phyloP scores from a whole-genome alignment of 2,888 invertebrate genomes.

The Ormyrus rosae region DNA sequence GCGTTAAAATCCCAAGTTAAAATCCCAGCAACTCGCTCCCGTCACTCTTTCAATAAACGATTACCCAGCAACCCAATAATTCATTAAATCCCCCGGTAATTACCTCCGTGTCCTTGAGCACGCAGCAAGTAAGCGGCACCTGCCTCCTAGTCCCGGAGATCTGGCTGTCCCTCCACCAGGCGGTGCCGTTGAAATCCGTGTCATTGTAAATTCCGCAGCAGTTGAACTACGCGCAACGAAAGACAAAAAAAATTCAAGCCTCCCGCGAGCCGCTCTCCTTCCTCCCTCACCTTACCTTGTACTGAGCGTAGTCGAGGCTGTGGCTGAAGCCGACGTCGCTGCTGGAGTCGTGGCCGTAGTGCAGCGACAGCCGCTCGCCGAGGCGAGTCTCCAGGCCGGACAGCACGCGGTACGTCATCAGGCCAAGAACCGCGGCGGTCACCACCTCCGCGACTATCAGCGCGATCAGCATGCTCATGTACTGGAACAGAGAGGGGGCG shows the following conservation, averaged over 20 bases:
- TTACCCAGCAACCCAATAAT: too few relatives aligned
- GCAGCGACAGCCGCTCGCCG: constrained; percentile 67
- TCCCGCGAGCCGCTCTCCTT: neutral
- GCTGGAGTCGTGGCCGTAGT: constrained; percentile 72
- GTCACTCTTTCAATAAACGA: too few relatives aligned
- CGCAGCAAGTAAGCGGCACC: constrained; percentile 74
- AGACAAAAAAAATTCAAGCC: neutral
- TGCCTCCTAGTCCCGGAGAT: constrained; percentile 67
- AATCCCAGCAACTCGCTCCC: too few relatives aligned
- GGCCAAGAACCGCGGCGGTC: constrained; percentile 71
- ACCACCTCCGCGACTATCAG: constrained; percentile 75
- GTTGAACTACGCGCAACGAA: constrained; percentile 68
- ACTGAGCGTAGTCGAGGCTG: constrained; percentile 76
- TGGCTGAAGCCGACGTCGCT: constrained; percentile 73
- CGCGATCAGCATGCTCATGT: constrained; percentile 75
- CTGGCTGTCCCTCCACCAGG: constrained; percentile 74
- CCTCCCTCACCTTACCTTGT: constrained; percentile 70
- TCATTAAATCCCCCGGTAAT: neutral
- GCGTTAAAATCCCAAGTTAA: too few relatives aligned
- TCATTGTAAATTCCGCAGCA: constrained; percentile 76
- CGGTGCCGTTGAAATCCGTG: constrained; percentile 74
- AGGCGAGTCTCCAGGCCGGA: constrained; percentile 72
- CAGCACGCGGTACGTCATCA: constrained; percentile 74
- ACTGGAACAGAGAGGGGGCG: constrained; percentile 66
- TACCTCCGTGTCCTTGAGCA: constrained; percentile 71